Conservation (phyloP, 2,797 vertebrate species). For the Neostethus bicornis region DNA sequence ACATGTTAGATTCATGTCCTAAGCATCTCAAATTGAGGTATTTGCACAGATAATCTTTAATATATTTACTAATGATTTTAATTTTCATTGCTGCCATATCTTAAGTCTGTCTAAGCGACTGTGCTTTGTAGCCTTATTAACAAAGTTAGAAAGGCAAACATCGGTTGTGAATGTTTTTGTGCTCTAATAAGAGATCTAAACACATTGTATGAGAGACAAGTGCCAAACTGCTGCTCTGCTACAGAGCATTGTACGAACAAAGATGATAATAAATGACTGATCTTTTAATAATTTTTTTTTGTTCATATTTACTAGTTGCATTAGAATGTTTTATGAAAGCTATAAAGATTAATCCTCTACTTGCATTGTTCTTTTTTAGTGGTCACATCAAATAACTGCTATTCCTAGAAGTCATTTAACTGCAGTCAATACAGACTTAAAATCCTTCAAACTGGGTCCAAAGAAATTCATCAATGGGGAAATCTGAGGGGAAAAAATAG, state of each 20-base stretch:
- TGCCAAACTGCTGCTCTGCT: slow-evolving; percentile 54
- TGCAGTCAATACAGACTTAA: not conserved
- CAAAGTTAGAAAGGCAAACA: slow-evolving; percentile 25
- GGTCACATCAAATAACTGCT: not conserved
- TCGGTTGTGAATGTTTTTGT: slow-evolving; percentile 58
- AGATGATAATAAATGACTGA: slow-evolving; percentile 56
- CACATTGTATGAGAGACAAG: slow-evolving; percentile 51
- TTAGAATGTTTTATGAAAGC: not conserved
- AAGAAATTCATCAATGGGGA: not conserved
- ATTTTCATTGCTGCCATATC: slow-evolving; percentile 54
- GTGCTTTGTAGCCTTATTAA: slow-evolving; percentile 64
- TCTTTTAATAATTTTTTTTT: slow-evolving; percentile 59
- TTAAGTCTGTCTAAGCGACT: slow-evolving; percentile 30
- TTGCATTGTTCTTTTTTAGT: not conserved
- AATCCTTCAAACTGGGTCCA: not conserved
- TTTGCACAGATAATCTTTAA: slow-evolving; percentile 74
- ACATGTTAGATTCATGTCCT: slow-evolving; percentile 60
- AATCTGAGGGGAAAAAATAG: not conserved
- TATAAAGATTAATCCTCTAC: not conserved
- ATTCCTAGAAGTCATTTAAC: not conserved
- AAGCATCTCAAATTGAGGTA: slow-evolving; percentile 71
- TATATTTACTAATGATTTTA: slow-evolving; percentile 45
- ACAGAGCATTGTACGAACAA: slow-evolving; percentile 34
- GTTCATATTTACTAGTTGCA: not conserved
- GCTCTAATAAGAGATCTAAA: slow-evolving; percentile 31